Evolutionary conservation across 2,797 vertebrate species (phyloP).

Genomic region (Pangasius larnaudii): DNA sequence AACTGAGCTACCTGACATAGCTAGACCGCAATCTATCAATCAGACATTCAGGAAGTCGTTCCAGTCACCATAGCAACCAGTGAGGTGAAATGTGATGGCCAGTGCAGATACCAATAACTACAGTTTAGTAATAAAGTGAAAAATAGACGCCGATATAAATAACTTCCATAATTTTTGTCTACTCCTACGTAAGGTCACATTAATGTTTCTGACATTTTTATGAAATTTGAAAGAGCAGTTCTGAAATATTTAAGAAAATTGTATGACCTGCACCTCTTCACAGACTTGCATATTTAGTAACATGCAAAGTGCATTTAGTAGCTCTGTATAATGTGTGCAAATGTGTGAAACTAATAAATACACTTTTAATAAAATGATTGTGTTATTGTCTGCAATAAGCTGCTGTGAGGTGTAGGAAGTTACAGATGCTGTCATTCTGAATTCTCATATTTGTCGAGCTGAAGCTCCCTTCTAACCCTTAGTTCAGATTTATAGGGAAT

Average conservation of each 20-base stretch:
- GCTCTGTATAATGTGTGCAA: not conserved
- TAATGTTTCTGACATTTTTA: not conserved
- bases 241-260: not conserved
- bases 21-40: not conserved
- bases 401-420: not conserved
- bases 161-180: too few relatives aligned
- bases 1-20: not conserved
- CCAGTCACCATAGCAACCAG: constrained; percentile 18
- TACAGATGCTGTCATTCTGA: not conserved
- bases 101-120: constrained; percentile 7
- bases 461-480: not conserved
- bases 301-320: not conserved
- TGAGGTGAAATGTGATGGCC: not conserved
- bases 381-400: not conserved
- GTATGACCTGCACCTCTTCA: not conserved
- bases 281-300: not conserved
- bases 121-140: constrained; percentile 3
- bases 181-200: not conserved
- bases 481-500: constrained; percentile 5
- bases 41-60: not conserved
- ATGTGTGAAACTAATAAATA: not conserved
- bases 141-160: not conserved
- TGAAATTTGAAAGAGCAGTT: not conserved
- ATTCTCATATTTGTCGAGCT: not conserved
- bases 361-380: not conserved